Conservation (phyloP, 2,797 vertebrate genomes). For the Centropyge bicolor region DNA sequence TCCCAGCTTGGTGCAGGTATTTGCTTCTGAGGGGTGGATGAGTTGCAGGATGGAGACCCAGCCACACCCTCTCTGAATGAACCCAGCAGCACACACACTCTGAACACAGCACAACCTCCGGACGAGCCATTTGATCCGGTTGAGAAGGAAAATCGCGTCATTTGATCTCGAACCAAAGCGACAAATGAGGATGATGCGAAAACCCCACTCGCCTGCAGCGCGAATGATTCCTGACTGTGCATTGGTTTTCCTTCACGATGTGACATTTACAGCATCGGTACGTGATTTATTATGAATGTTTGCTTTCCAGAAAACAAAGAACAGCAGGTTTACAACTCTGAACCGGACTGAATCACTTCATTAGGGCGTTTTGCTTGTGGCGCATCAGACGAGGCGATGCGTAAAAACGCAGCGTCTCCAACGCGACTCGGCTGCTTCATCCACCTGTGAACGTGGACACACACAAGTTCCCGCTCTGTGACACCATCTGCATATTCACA, state of each 20-base stretch:
- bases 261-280: fast-evolving
- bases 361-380: not conserved
- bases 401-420: slow-evolving; percentile 31
- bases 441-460: not conserved
- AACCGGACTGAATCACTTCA: not conserved
- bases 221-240: not conserved
- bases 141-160: not conserved
- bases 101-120: not conserved
- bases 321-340: fast-evolving
- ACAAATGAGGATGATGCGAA: not conserved
- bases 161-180: not conserved
- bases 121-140: not conserved
- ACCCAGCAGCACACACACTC: slow-evolving; percentile 16
- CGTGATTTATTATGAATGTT: fast-evolving
- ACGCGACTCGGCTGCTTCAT: not conserved
- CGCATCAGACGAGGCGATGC: not conserved
- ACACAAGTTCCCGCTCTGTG: not conserved
- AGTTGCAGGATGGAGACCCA: slow-evolving; percentile 28
- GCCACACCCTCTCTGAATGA: slow-evolving; percentile 67
- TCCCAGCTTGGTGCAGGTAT: slow-evolving; percentile 51
- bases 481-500: not conserved
- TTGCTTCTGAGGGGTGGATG: slow-evolving; percentile 29
- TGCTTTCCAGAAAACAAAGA: fast-evolving
- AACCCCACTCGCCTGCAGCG: not conserved
- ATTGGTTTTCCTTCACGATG: not conserved